phyloP scores from a whole-genome alignment of 2,113 vertebrate genomes.

The Prolemur simus region DNA sequence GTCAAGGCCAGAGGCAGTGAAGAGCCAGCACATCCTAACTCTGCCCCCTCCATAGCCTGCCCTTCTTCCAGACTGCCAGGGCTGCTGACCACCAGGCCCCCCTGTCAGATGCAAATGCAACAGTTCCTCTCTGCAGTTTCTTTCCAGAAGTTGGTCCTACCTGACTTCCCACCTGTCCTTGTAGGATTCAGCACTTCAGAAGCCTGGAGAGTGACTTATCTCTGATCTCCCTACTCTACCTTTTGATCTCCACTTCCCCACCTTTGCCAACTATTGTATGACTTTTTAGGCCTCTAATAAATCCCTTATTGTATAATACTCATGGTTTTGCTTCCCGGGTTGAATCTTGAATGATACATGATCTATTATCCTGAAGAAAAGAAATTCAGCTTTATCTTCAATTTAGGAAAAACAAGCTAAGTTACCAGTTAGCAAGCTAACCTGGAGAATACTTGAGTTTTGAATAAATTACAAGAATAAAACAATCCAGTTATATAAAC shows the following conservation, averaged over 20 bases:
- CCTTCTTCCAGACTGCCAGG: not conserved
- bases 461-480: not conserved
- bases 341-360: not conserved
- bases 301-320: not conserved
- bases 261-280: not conserved
- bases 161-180: not conserved
- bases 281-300: not conserved
- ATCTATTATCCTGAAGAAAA: not conserved
- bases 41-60: not conserved
- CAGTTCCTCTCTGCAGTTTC: not conserved
- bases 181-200: not conserved
- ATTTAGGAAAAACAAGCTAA: not conserved
- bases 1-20: not conserved
- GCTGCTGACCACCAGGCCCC: not conserved
- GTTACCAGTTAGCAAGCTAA: slow-evolving; percentile 23
- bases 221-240: not conserved
- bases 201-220: not conserved
- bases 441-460: not conserved
- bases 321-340: not conserved
- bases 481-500: not conserved
- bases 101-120: too few relatives aligned
- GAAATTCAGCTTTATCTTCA: slow-evolving; percentile 6
- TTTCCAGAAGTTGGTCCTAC: not conserved
- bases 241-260: not conserved
- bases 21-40: not conserved